phyloP scores from a whole-genome alignment of 2,888 invertebrate genomes.

The Campoplex nolae region DNA sequence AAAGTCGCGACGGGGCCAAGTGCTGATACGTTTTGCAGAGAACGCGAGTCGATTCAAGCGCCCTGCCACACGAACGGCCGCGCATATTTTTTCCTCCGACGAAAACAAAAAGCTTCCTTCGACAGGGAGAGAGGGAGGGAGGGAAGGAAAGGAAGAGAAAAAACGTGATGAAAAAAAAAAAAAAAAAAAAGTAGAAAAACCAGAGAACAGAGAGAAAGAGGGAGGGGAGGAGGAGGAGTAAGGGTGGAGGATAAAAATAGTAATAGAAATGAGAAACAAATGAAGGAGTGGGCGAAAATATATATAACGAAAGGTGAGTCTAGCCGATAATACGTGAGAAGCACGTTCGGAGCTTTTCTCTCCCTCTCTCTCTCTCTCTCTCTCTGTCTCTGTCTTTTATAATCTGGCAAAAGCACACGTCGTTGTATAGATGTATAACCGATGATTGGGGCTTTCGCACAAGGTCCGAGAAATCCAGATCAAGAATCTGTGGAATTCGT shows the following conservation, averaged over 20 bases:
- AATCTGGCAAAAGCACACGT: conserved; percentile 1
- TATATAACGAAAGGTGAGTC: conserved; percentile 6
- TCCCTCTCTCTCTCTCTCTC: no score
- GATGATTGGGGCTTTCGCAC: conserved; percentile 22
- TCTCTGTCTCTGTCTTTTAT: background rate
- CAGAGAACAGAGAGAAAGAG: background rate
- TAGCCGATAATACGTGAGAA: conserved; percentile 32
- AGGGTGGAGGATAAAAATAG: conserved; percentile 40
- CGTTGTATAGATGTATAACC: background rate
- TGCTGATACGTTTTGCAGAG: background rate
- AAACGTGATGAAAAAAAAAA: background rate
- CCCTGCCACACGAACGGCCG: background rate
- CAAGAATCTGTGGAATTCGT: conserved; percentile 66
- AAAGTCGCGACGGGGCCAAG: background rate
- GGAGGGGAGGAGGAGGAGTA: background rate
- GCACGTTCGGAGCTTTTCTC: conserved; percentile 20
- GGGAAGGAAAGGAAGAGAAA: background rate
- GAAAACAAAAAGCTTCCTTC: conserved; percentile 6
- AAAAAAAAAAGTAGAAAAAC: conserved; percentile 4
- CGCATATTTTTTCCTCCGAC: background rate
- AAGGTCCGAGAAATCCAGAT: conserved; percentile 51
- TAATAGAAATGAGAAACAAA: conserved; percentile 41
- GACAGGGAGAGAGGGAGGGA: background rate
- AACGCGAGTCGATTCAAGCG: background rate
- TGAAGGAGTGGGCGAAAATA: conserved; percentile 49